Conservation (phyloP, 2,888 invertebrate genomes). For the Rotaria sp. region DNA sequence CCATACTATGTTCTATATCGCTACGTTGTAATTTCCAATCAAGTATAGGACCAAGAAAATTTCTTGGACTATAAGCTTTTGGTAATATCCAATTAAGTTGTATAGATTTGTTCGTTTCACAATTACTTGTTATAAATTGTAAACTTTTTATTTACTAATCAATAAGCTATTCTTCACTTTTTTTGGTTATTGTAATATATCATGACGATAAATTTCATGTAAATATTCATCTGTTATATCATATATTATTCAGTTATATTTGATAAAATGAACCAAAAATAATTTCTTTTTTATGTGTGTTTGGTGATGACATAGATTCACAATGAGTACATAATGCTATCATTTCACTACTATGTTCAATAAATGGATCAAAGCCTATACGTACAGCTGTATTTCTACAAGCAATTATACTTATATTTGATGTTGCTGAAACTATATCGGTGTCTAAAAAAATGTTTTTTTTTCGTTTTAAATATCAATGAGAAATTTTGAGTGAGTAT, state of each 20-base stretch:
- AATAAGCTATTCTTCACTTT: conserved; percentile 49
- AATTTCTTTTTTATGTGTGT: background rate
- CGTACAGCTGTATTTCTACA: conserved; percentile 52
- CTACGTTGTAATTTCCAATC: conserved; percentile 46
- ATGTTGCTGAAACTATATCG: conserved; percentile 51
- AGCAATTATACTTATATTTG: conserved; percentile 50
- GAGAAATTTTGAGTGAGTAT: too few species aligned
- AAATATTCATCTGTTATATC: conserved; percentile 55
- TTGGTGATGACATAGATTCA: conserved; percentile 46
- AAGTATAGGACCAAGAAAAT: conserved; percentile 50
- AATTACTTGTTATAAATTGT: conserved; percentile 52
- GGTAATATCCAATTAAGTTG: conserved; percentile 52
- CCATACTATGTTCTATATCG: background rate
- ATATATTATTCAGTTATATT: conserved; percentile 51
- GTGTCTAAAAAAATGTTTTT: conserved; percentile 37
- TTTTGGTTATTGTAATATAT: conserved; percentile 46
- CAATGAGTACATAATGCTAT: conserved; percentile 52
- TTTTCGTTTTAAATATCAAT: too few species aligned
- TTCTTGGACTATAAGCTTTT: conserved; percentile 52
- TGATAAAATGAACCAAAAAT: conserved; percentile 47
- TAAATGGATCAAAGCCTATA: conserved; percentile 53
- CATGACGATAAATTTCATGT: conserved; percentile 48
- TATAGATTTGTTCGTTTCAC: conserved; percentile 45
- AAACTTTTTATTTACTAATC: conserved; percentile 52
- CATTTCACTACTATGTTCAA: conserved; percentile 52